Conservation (phyloP, 1,140 invertebrate species). For the Eriosoma lanigerum region DNA sequence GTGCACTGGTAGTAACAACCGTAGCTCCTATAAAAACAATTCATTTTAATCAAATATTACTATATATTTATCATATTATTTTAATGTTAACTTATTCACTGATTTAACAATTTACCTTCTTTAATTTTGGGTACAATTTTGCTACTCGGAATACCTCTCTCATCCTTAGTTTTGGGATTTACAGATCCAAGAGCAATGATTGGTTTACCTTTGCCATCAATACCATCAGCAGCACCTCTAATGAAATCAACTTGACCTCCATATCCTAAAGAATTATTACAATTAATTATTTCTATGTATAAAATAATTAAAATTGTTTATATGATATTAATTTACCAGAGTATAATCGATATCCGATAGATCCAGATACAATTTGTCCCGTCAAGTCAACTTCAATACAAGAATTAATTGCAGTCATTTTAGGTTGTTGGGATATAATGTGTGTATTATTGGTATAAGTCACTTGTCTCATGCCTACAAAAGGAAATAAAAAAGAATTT, state of each 20-base stretch:
- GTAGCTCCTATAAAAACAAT: conserved; percentile 73
- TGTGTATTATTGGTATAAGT: conserved; percentile 83
- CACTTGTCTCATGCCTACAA: conserved; percentile 79
- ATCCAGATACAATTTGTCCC: conserved; percentile 89
- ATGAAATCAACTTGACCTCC: conserved; percentile 82
- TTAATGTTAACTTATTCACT: not conserved
- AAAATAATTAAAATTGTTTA: not conserved
- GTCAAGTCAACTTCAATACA: conserved; percentile 96
- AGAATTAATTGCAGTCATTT: conserved; percentile 94
- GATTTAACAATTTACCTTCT: conserved; percentile 35
- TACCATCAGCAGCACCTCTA: conserved; percentile 83
- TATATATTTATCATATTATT: too few relatives aligned
- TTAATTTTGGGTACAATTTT: conserved; percentile 41
- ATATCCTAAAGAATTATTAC: conserved; percentile 60
- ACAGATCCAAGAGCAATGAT: conserved; percentile 89
- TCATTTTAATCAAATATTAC: too few relatives aligned
- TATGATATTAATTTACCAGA: conserved; percentile 66
- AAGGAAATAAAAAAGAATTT: conserved; percentile 43
- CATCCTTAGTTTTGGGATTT: conserved; percentile 73
- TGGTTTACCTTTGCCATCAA: conserved; percentile 86
- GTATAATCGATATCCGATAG: conserved; percentile 88
- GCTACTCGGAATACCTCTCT: conserved; percentile 9
- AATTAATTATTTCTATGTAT: not conserved
- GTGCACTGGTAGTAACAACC: conserved; percentile 88
- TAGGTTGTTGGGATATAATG: conserved; percentile 80